These are phyloP conservation scores for Caenorhabditis brenneri DNA, from an alignment of 1,140 invertebrate genomes.

Conservation along the genomic window DNA sequence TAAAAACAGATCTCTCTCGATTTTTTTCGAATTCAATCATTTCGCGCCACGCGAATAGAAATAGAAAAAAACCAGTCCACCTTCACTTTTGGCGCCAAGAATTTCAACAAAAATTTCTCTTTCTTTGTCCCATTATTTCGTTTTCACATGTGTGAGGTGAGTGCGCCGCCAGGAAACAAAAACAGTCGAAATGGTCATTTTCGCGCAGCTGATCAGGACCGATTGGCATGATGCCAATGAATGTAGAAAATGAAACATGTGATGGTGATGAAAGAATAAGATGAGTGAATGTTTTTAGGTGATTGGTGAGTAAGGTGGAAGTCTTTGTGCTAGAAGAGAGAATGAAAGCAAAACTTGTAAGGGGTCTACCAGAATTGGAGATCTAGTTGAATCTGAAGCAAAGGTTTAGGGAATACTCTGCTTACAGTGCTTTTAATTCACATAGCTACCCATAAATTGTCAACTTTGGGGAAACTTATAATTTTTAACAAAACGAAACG, in stretches of 20 bases:
- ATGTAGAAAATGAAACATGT: constrained; percentile 11
- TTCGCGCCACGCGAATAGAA: constrained; percentile 30
- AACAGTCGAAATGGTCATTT: constrained; percentile 39
- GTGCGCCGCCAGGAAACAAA: neutral
- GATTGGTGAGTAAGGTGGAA: neutral
- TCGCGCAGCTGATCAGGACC: constrained; percentile 34
- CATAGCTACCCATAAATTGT: no score
- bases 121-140: constrained; percentile 42
- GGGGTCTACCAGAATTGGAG: no score
- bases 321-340: no score
- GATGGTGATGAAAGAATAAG: neutral
- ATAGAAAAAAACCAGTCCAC: constrained; percentile 13
- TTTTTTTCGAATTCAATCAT: constrained; percentile 40
- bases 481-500: no score
- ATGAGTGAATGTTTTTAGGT: neutral
- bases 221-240: constrained; percentile 28
- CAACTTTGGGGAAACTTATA: no score
- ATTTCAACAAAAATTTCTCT: constrained; percentile 42
- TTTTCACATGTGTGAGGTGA: constrained; percentile 33
- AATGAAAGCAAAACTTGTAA: no score
- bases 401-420: no score
- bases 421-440: no score
- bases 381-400: no score
- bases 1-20: neutral
- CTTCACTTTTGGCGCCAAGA: constrained; percentile 23